Percentiles rank a stretch among this genome's conserved stretches.
Conservation (phyloP, 2,797 vertebrate genomes). For the Morelia viridis region DNA sequence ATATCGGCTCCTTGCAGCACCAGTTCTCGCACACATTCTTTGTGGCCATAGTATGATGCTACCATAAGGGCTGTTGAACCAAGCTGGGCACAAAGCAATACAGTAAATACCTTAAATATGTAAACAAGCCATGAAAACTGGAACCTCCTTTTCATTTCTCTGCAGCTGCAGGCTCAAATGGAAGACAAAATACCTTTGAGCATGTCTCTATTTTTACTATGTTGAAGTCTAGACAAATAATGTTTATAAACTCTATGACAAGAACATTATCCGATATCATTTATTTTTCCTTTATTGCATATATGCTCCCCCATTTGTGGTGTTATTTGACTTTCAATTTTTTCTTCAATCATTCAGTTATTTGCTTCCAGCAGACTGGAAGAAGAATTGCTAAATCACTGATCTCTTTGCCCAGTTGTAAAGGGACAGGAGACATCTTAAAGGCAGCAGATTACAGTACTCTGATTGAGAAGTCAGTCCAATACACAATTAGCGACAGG, state of each 20-base stretch:
- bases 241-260: neutral
- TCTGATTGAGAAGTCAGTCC: too few relatives aligned
- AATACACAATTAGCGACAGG: too few relatives aligned
- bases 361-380: too few relatives aligned
- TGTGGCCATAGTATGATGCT: slow-evolving; percentile 88
- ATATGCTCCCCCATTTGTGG: neutral
- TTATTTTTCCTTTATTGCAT: neutral
- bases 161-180: neutral
- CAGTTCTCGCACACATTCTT: slow-evolving; percentile 86
- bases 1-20: slow-evolving; percentile 96
- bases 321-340: neutral
- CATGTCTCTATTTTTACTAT: neutral
- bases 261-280: neutral
- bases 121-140: slow-evolving; percentile 15
- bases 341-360: neutral
- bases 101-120: slow-evolving; percentile 33
- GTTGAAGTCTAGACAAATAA: neutral
- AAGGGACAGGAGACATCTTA: too few relatives aligned
- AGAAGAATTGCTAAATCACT: too few relatives aligned
- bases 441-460: too few relatives aligned
- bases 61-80: slow-evolving; percentile 96
- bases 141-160: neutral
- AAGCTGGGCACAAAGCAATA: slow-evolving; percentile 76
- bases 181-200: neutral
- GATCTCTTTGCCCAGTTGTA: too few relatives aligned